phyloP scores from a whole-genome alignment of 2,113 vertebrate genomes.

The Poecilia latipinna region DNA sequence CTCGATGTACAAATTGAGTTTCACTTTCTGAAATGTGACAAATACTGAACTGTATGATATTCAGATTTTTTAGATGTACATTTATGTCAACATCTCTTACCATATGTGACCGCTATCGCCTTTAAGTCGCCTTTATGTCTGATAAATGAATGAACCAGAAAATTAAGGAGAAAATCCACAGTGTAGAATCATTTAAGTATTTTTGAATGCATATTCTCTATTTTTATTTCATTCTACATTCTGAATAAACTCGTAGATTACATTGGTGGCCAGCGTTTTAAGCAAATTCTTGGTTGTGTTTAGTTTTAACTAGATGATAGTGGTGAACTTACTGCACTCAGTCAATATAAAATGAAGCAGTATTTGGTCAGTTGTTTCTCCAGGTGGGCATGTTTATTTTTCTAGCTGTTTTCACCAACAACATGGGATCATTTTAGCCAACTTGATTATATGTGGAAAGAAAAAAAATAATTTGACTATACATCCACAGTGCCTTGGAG shows the following conservation, averaged over 20 bases:
- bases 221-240: too few relatives aligned
- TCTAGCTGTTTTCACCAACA: slow-evolving; percentile 2
- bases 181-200: too few relatives aligned
- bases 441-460: slow-evolving; percentile 65
- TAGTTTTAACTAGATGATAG: neutral
- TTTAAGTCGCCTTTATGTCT: too few relatives aligned
- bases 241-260: neutral
- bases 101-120: too few relatives aligned
- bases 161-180: neutral
- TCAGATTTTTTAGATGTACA: too few relatives aligned
- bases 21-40: too few relatives aligned
- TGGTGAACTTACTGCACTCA: neutral
- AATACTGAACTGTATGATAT: too few relatives aligned
- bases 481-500: slow-evolving; percentile 37
- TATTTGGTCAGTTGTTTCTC: neutral
- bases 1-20: too few relatives aligned
- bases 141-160: neutral
- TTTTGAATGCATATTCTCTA: too few relatives aligned
- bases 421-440: slow-evolving; percentile 30
- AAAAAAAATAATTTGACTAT: slow-evolving; percentile 75
- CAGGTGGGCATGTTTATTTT: neutral
- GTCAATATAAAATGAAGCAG: neutral
- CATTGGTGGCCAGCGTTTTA: neutral
- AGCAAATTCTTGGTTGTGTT: neutral
- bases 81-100: too few relatives aligned